Base-by-base conservation (phyloP, 1,140 invertebrate species). In the Trichonephila clavata region DNA sequence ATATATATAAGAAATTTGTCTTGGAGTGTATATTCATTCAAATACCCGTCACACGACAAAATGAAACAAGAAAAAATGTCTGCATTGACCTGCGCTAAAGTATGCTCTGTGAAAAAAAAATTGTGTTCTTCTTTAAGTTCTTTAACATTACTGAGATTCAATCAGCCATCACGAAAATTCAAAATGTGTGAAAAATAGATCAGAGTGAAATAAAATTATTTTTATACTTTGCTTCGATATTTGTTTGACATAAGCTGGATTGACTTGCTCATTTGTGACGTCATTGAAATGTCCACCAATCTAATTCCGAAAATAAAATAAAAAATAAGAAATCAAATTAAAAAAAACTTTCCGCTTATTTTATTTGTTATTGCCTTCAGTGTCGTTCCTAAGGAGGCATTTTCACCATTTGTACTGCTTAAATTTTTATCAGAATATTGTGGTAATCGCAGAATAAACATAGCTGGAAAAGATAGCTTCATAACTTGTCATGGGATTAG, bases 271-370 rank as follows among this genome's bases (percentile, higher is more conserved):
- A 77, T 77, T 39, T 77, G 27, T 77, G 71, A 77, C 71, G 71
- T 77, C 71, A 77, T 77, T 39, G 27, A 77, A 6, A 32, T 77
- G 27, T 77, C 71, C 71, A 77, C 71, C 71, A 77, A 77, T 77
- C 71, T 77, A 20, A 77, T 32, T 14, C 10, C 32, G 14, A 77
- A 77, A 39, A 39, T 2, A 32, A 71, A 32, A 71, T 32, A 16
- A 27, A 77, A 77, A 77, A 77, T 32, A 77, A 77, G 32, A 77
- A 39, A 39, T 39, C 16, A 18, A 77, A 77, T 13, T 27, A 27
- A 39, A 27, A 24, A 77, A 0, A 16, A 77, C 27, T 77, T 77
- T 77, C 71, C 71, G 27, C 71, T 39, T 39, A 32, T 39, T 20
- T 39, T 18, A 27, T 71, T 24, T 77, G 5, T 77, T 39, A 1